phyloP scores from a whole-genome alignment of 2,888 invertebrate species.

The Acanthacorydalis orientalis region DNA sequence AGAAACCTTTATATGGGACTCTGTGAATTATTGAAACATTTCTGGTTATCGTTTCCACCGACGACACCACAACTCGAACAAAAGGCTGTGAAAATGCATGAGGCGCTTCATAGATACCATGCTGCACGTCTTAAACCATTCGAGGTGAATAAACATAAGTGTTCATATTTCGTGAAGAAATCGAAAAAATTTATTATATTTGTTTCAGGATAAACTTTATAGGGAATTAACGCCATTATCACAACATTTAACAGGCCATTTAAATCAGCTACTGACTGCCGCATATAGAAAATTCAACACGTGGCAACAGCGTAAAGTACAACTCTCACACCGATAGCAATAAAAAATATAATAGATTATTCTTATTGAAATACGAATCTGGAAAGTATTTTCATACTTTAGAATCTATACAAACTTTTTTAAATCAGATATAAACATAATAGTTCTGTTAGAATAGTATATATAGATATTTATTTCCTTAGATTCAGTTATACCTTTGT shows the following conservation, averaged over 20 bases:
- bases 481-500: no score
- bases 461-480: no score
- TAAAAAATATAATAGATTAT: no score
- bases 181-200: slow-evolving; percentile 5
- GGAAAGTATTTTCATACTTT: no score
- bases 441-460: no score
- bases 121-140: slow-evolving; percentile 71
- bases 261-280: slow-evolving; percentile 72
- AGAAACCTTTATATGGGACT: slow-evolving; percentile 70
- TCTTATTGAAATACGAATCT: no score
- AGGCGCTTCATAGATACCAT: slow-evolving; percentile 76
- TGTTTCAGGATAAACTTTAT: slow-evolving; percentile 57
- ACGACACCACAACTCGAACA: slow-evolving; percentile 57
- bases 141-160: slow-evolving; percentile 37
- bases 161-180: background rate
- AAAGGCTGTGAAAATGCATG: slow-evolving; percentile 73
- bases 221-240: slow-evolving; percentile 67
- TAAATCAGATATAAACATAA: no score
- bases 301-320: slow-evolving; percentile 61
- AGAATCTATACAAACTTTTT: no score
- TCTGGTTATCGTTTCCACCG: slow-evolving; percentile 88
- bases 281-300: slow-evolving; percentile 72
- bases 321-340: slow-evolving; percentile 9
- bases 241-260: slow-evolving; percentile 64
- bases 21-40: slow-evolving; percentile 79